These are phyloP conservation scores for Gerris lacustris DNA, from an alignment of 2,888 invertebrate genomes.

Conservation along the genomic window DNA sequence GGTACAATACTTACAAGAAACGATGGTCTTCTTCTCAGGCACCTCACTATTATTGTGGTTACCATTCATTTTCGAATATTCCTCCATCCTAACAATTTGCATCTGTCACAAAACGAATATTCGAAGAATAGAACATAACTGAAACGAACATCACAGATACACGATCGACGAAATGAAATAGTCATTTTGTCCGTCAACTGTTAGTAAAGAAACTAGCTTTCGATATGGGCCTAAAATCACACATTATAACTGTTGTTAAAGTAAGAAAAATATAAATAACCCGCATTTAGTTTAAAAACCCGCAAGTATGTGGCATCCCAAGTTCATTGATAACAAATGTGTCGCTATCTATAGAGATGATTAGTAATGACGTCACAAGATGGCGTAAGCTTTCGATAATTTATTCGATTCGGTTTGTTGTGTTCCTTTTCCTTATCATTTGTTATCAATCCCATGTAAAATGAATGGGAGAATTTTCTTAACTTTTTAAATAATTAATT, in stretches of 20 bases:
- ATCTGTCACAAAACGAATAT: not conserved
- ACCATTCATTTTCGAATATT: conserved; percentile 19
- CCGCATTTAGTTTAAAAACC: conserved; percentile 5
- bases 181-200: not conserved
- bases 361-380: too few species aligned
- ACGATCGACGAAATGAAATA: not conserved
- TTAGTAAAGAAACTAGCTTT: not conserved
- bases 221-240: not conserved
- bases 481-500: too few species aligned
- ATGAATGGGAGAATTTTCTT: too few species aligned
- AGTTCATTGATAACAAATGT: conserved; percentile 1
- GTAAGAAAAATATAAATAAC: not conserved
- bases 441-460: too few species aligned
- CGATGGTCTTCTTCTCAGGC: conserved; percentile 48
- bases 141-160: not conserved
- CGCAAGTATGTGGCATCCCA: conserved; percentile 1
- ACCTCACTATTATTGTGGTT: conserved; percentile 21
- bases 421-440: too few species aligned
- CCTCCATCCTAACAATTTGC: not conserved
- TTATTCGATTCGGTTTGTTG: too few species aligned
- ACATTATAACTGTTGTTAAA: not conserved
- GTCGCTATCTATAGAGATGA: not conserved
- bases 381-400: too few species aligned
- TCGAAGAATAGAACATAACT: not conserved
- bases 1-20: conserved; percentile 51